Conservation (phyloP, 2,797 vertebrate species). For the Siniperca undulata region DNA sequence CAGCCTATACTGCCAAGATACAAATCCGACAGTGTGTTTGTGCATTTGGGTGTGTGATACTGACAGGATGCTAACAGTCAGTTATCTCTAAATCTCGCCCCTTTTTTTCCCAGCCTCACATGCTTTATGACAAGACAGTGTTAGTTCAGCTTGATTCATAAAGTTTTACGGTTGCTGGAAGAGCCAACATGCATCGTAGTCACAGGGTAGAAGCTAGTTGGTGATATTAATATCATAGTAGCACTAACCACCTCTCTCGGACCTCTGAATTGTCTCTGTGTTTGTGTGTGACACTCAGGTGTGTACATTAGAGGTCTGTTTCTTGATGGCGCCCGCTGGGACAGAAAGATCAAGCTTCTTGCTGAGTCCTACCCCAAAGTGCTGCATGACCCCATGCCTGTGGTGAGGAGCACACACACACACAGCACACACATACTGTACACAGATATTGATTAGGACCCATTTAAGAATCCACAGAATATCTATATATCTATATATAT, state of each 20-base stretch:
- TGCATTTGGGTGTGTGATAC: slow-evolving; percentile 55
- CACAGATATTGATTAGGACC: not conserved
- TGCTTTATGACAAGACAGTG: slow-evolving; percentile 1
- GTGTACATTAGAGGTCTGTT: slow-evolving; percentile 90
- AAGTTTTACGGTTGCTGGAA: not conserved
- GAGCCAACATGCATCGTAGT: not conserved
- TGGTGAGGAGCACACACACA: slow-evolving; percentile 82
- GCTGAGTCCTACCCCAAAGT: slow-evolving; percentile 91
- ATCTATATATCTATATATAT: too few species aligned
- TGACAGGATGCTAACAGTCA: slow-evolving; percentile 29
- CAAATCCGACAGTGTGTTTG: slow-evolving; percentile 53
- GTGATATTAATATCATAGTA: too few species aligned
- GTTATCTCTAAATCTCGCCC: slow-evolving; percentile 22
- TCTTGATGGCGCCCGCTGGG: slow-evolving; percentile 92
- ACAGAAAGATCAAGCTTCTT: slow-evolving; percentile 87
- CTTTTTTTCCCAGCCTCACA: not conserved
- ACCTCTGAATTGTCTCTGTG: not conserved
- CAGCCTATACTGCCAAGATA: slow-evolving; percentile 37
- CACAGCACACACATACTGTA: not conserved
- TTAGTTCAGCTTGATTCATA: not conserved
- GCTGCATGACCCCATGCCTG: slow-evolving; percentile 90
- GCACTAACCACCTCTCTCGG: not conserved
- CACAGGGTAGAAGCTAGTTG: too few species aligned
- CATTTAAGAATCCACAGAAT: not conserved
- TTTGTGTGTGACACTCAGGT: slow-evolving; percentile 78